A percentile compares a stretch with the other conserved stretches of the same genome.
Evolutionary conservation across 2,113 vertebrate species (phyloP).

Genomic region (Rhynchopsitta pachyrhyncha): DNA sequence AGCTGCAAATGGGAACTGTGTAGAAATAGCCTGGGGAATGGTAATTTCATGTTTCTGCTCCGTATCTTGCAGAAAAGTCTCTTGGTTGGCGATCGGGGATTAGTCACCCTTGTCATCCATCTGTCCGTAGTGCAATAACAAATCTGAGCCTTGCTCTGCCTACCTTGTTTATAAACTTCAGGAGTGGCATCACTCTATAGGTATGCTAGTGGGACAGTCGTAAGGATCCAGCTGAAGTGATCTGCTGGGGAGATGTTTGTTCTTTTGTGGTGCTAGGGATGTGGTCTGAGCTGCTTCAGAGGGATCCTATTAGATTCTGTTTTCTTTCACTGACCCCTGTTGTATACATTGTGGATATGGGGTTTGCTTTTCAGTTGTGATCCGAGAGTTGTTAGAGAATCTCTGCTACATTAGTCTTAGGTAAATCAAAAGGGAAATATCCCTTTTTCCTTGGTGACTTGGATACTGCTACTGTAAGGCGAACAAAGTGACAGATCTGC

Average conservation of each 20-base stretch:
- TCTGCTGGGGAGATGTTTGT: not conserved
- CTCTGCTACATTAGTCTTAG: not conserved
- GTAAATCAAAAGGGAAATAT: not conserved
- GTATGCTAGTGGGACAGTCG: not conserved
- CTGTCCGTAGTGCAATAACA: not conserved
- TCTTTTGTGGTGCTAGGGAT: not conserved
- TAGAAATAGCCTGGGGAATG: slow-evolving; percentile 32
- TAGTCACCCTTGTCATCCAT: slow-evolving; percentile 23
- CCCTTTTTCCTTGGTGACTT: not conserved
- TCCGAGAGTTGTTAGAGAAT: not conserved
- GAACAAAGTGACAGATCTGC: not conserved
- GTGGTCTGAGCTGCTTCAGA: not conserved
- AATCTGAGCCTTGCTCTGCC: not conserved
- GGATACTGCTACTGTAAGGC: not conserved
- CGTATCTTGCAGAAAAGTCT: slow-evolving; percentile 5
- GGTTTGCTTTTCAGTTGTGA: not conserved
- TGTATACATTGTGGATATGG: not conserved
- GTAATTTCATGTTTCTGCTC: slow-evolving; percentile 15
- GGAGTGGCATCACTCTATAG: not conserved
- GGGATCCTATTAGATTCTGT: not conserved
- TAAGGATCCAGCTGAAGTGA: not conserved
- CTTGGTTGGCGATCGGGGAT: not conserved
- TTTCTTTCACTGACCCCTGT: not conserved
- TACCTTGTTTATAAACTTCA: not conserved
- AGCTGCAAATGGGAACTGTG: not conserved